Evolutionary conservation across 2,113 vertebrate genomes (phyloP).

Genomic region (Hepsetus odoe): DNA sequence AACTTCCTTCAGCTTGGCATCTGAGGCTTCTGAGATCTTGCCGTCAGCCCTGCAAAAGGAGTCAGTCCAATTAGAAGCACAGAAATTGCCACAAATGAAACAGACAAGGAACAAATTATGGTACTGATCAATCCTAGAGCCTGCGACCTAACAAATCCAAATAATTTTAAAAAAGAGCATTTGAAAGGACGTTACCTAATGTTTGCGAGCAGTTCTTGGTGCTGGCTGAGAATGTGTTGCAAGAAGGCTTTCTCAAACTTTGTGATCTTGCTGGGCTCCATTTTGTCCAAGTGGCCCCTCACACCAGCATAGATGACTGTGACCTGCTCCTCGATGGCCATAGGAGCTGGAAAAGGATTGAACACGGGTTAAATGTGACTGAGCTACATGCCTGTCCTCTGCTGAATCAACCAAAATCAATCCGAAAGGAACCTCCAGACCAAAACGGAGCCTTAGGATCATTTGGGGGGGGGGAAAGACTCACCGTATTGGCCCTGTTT

Average conservation of each 20-base stretch:
- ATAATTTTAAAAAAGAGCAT: no score
- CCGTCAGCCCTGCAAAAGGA: slow-evolving; percentile 83
- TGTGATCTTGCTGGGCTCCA: slow-evolving; percentile 98
- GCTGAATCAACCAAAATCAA: no score
- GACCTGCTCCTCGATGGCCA: slow-evolving; percentile 99
- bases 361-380: neutral
- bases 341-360: slow-evolving; percentile 78
- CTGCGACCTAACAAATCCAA: no score
- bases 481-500: slow-evolving; percentile 98
- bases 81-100: neutral
- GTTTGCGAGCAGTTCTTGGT: slow-evolving; percentile 83
- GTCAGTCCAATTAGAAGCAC: neutral
- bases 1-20: slow-evolving; percentile 90
- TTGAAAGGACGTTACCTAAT: slow-evolving; percentile 87
- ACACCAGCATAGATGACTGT: slow-evolving; percentile 97
- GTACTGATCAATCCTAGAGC: no score
- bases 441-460: no score
- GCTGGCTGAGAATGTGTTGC: slow-evolving; percentile 88
- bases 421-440: no score
- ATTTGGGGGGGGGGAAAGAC: slow-evolving; percentile 50
- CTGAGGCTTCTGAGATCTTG: slow-evolving; percentile 89
- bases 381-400: no score
- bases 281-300: slow-evolving; percentile 93
- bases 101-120: no score
- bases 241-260: slow-evolving; percentile 94